Evolutionary conservation across 2,888 invertebrate species (phyloP).

Genomic region (Ditula angustiorana): DNA sequence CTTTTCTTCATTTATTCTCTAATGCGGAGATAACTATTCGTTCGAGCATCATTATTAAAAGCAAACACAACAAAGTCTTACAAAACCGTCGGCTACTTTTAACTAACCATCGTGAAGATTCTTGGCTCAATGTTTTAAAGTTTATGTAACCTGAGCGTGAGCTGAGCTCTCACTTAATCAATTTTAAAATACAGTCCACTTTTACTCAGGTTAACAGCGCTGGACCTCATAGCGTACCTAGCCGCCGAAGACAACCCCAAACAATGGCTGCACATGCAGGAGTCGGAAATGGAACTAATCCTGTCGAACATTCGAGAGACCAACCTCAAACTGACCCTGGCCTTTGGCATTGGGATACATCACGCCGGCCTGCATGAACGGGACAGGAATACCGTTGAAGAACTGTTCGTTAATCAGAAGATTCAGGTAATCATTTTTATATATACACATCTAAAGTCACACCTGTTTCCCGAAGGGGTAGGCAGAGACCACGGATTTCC

Average conservation of each 20-base stretch:
- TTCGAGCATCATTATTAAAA: too few relatives aligned
- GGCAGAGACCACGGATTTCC: too few relatives aligned
- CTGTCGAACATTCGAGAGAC: slow-evolving; percentile 91
- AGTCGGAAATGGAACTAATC: slow-evolving; percentile 93
- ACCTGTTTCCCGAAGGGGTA: too few relatives aligned
- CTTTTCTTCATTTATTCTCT: too few relatives aligned
- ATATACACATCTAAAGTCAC: not conserved
- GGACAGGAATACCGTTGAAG: slow-evolving; percentile 96
- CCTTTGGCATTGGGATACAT: slow-evolving; percentile 99
- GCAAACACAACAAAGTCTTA: too few relatives aligned
- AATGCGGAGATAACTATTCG: too few relatives aligned
- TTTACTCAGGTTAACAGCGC: slow-evolving; percentile 92
- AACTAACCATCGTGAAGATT: too few relatives aligned
- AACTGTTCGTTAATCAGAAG: slow-evolving; percentile 96
- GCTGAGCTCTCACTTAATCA: not conserved
- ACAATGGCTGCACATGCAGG: slow-evolving; percentile 96
- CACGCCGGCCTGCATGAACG: slow-evolving; percentile 98
- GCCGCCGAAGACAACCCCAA: slow-evolving; percentile 97
- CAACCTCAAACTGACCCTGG: slow-evolving; percentile 96
- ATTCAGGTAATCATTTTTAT: slow-evolving; percentile 89
- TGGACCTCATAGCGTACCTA: slow-evolving; percentile 96
- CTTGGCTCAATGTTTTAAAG: too few relatives aligned
- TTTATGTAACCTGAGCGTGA: too few relatives aligned
- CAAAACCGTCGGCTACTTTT: too few relatives aligned
- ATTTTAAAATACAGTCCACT: slow-evolving; percentile 1